phyloP scores from a whole-genome alignment of 2,113 vertebrate species.

The Dromiciops gliroides region DNA sequence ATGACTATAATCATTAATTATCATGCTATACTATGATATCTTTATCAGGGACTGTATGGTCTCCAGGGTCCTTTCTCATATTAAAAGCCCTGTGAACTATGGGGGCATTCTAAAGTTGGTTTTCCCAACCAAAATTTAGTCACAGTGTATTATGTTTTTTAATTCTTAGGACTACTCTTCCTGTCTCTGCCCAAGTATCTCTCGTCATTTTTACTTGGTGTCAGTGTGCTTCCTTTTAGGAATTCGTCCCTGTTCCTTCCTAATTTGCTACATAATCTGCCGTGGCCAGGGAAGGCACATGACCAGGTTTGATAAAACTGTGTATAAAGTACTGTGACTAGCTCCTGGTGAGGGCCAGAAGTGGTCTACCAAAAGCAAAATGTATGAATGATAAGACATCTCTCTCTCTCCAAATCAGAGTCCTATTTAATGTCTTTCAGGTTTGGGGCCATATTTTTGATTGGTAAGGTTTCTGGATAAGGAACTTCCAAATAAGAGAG shows the following conservation, averaged over 20 bases:
- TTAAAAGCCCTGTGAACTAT: neutral
- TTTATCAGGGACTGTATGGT: neutral
- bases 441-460: neutral
- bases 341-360: neutral
- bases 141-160: neutral
- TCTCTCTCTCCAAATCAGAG: neutral
- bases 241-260: constrained; percentile 32
- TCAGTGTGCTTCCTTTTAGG: neutral
- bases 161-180: neutral
- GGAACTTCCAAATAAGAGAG: neutral
- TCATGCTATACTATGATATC: neutral
- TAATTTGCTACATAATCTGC: neutral
- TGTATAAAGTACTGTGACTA: constrained; percentile 18
- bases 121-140: neutral
- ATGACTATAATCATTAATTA: neutral
- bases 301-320: neutral
- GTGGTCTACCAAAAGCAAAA: neutral
- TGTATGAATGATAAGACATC: neutral
- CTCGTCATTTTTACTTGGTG: neutral
- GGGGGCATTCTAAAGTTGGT: neutral
- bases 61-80: neutral
- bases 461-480: neutral
- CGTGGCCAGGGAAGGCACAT: neutral
- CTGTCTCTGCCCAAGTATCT: neutral
- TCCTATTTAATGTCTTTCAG: no score